These are phyloP conservation scores for Callipepla squamata DNA, from an alignment of 2,113 vertebrate species.

Conservation along the genomic window DNA sequence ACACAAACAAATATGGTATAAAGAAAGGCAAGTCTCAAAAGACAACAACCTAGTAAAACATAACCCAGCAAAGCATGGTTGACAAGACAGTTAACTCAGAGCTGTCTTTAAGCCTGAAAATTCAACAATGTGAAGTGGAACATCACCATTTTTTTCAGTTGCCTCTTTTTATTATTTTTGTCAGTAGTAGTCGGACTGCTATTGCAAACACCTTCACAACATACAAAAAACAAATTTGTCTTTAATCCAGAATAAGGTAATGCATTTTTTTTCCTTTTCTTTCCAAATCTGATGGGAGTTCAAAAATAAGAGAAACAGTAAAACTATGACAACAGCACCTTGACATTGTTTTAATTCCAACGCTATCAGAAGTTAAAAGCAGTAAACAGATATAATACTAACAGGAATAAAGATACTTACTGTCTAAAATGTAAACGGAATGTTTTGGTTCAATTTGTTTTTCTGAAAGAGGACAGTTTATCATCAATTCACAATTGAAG, in stretches of 20 bases:
- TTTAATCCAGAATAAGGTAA: slow-evolving; percentile 87
- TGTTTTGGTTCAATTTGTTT: slow-evolving; percentile 95
- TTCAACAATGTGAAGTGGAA: slow-evolving; percentile 66
- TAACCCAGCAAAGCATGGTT: slow-evolving; percentile 4
- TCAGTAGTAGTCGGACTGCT: slow-evolving; percentile 95
- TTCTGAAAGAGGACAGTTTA: slow-evolving; percentile 94
- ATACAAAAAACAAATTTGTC: slow-evolving; percentile 89
- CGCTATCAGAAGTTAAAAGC: slow-evolving; percentile 98
- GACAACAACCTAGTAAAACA: neutral
- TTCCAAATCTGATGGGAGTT: slow-evolving; percentile 85
- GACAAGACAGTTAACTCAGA: slow-evolving; percentile 23
- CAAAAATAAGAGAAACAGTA: slow-evolving; percentile 88
- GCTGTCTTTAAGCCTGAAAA: slow-evolving; percentile 39
- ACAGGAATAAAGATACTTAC: slow-evolving; percentile 94
- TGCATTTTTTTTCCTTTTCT: slow-evolving; percentile 71
- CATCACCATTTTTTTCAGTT: slow-evolving; percentile 86
- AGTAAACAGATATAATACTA: slow-evolving; percentile 98
- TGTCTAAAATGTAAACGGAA: slow-evolving; percentile 98
- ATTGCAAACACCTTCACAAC: slow-evolving; percentile 96
- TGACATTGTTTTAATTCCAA: slow-evolving; percentile 99
- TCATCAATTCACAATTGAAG: slow-evolving; percentile 99
- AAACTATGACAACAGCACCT: slow-evolving; percentile 99
- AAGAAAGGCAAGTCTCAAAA: slow-evolving; percentile 54
- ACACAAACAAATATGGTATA: slow-evolving; percentile 60
- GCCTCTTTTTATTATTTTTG: slow-evolving; percentile 90